Evolutionary conservation across 2,797 vertebrate genomes (phyloP), one percentile per base, ranked within the genome.

Genomic region (Yasuhikotakia modesta): DNA sequence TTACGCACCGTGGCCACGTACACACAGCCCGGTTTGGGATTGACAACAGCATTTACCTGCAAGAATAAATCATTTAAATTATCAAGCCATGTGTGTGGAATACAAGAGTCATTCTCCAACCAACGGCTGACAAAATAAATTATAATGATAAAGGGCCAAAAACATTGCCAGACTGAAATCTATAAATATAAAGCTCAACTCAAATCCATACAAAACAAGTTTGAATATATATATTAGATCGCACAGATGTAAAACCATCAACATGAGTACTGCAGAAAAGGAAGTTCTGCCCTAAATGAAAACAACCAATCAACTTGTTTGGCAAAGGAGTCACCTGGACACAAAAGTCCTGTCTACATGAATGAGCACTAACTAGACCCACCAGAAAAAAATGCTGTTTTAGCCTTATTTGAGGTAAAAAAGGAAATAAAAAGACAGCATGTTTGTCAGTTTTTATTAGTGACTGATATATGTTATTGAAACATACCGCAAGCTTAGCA

Each of bases 1-100:
- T 57, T 58, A 70, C 19, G 48, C 69, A 66, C 14, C 24, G 39
- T 46, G 57, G 22, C n/a, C 52, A 50, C 17, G 53, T 55, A 46
- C 16, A 57, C 32, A 21, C 3, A 0, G 58, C 17, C 27, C 46
- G 16, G 17, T 43, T 45, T 24, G 30, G 21, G 30, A 24, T 19
- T 61, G 68, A 39, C 17, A 35, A 19, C 17, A 17, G n/a, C 17
- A n/a, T 61, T 61, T 61, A 4, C 12, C 16, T 16, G 57, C 4
- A 16, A 24, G 48, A 27, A 27, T 58, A 5, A 24, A 30, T 17
- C 14, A 5, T 4, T 6, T 60, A 60, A 58, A 35, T 63, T n/a
- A 35, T 35, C 3, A n/a, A n/a, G 14, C 7, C 10, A 6, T 30
- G 14, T 17, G 13, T 61, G 7, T 10, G 22, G 3, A 60, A 53